These are phyloP conservation scores for Callospermophilus lateralis DNA, from an alignment of 2,113 vertebrate genomes.

Conservation along the genomic window DNA sequence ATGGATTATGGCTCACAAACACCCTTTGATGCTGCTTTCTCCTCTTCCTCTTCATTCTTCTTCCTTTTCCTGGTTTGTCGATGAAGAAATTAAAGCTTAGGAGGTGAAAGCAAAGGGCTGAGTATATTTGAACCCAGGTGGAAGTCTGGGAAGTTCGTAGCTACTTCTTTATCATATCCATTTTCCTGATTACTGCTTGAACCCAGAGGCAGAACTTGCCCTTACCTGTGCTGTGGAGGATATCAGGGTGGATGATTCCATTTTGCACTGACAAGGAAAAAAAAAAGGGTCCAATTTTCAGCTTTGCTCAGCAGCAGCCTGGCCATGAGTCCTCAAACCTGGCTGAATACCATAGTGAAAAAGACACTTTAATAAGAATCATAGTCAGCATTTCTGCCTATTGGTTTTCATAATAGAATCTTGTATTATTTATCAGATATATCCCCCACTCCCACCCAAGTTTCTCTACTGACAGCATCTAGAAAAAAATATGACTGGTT, in stretches of 20 bases:
- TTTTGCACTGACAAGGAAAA: neutral
- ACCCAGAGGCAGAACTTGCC: neutral
- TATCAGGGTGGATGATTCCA: neutral
- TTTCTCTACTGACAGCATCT: neutral
- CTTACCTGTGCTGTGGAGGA: neutral
- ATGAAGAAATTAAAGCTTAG: neutral
- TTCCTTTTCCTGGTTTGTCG: neutral
- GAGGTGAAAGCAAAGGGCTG: neutral
- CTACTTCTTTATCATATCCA: neutral
- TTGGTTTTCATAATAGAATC: constrained; percentile 11
- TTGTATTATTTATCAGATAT: neutral
- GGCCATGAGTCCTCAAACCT: neutral
- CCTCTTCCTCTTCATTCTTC: neutral
- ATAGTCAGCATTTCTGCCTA: neutral
- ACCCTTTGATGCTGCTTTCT: neutral
- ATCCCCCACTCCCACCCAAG: accelerated
- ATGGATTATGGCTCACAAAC: neutral
- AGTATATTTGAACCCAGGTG: neutral
- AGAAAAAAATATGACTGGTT: neutral
- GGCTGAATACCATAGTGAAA: neutral
- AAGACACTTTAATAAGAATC: neutral
- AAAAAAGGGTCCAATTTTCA: neutral
- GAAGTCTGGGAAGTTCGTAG: neutral
- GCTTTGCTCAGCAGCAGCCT: neutral
- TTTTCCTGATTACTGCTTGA: neutral